phyloP scores from a whole-genome alignment of 2,888 invertebrate genomes.

The Eurytoma californica region DNA sequence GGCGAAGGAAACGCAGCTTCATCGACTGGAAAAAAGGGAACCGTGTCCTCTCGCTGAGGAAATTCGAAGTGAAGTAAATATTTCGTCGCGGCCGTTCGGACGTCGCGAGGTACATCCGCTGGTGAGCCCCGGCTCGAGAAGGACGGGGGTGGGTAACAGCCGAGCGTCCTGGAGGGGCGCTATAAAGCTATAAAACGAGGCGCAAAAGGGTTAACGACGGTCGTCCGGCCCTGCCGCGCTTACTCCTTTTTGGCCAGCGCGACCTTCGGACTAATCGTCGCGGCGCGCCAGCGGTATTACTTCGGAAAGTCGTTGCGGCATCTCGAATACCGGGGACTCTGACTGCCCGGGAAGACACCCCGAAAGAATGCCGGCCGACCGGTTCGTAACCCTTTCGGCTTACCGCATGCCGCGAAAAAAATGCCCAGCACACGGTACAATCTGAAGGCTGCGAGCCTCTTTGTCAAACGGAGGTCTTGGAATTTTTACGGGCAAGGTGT shows the following conservation, averaged over 20 bases:
- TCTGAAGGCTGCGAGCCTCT: slow-evolving; percentile 16
- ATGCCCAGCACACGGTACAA: background rate
- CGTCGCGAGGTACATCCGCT: background rate
- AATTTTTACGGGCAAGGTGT: slow-evolving; percentile 1
- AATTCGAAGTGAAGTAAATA: too few relatives aligned
- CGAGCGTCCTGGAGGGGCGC: slow-evolving; percentile 51
- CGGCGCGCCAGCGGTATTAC: slow-evolving; percentile 29
- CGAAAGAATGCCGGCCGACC: slow-evolving; percentile 31
- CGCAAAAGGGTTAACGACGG: slow-evolving; percentile 64
- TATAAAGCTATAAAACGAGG: slow-evolving; percentile 68
- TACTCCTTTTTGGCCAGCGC: slow-evolving; percentile 52
- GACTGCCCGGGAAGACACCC: background rate
- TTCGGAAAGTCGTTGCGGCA: slow-evolving; percentile 44
- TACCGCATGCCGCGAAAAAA: slow-evolving; percentile 37
- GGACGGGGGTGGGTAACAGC: slow-evolving; percentile 6
- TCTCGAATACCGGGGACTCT: background rate
- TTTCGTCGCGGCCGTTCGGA: background rate
- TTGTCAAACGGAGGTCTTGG: background rate
- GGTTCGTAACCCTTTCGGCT: slow-evolving; percentile 53
- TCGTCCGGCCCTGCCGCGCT: slow-evolving; percentile 1
- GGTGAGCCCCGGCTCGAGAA: background rate
- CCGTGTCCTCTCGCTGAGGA: too few relatives aligned
- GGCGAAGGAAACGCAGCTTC: background rate
- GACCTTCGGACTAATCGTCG: slow-evolving; percentile 48
- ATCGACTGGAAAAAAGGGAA: background rate